Evolutionary conservation across 2,797 vertebrate species (phyloP), one percentile per base, ranked within the genome.

Genomic region (Cyprinodon diabolis): DNA sequence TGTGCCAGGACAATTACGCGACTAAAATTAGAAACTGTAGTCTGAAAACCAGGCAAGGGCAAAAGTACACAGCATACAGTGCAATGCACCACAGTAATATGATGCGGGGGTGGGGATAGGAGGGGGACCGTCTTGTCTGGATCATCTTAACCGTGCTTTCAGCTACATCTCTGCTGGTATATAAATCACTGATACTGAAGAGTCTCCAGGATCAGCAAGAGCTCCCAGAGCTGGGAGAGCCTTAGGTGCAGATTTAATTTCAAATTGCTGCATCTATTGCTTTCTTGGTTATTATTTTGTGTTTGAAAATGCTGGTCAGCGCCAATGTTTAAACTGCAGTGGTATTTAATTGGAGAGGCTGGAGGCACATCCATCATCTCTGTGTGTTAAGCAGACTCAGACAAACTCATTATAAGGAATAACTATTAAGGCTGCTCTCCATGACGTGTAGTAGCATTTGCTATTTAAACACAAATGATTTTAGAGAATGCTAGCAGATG

Each of bases 11-110:
- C 68, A 78, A 74, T 75, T 35, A 48, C 13, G 11, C 1, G 1
- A 56, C 81, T 85, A 87, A 82, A 79, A 83, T 85, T 84, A 91
- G 80, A 88, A 78, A 40, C 37, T 4, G 62, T 52, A n/a, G 19
- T 76, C 45, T 74, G 60, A 81, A 78, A 78, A 56, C n/a, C 67
- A 80, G 74, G 66, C 69, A 13, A 37, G 35, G 65, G 12, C 6
- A 54, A 49, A 51, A 13, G 62, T 43, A 58, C 43, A n/a, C 4
- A 45, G 21, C 30, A 30, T 23, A 17, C 37, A 45, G 45, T 35
- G 35, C 21, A n/a, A 57, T 67, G 75, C 58, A 55, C 68, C 71
- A 2, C 35, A 1, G 84, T 78, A 87, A 86, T 47, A 68, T 75
- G 79, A 89, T 47, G 78, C 77, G 63, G 76, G 15, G 15, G 5